phyloP scores from a whole-genome alignment of 1,140 invertebrate genomes.

The Bombus huntii region DNA sequence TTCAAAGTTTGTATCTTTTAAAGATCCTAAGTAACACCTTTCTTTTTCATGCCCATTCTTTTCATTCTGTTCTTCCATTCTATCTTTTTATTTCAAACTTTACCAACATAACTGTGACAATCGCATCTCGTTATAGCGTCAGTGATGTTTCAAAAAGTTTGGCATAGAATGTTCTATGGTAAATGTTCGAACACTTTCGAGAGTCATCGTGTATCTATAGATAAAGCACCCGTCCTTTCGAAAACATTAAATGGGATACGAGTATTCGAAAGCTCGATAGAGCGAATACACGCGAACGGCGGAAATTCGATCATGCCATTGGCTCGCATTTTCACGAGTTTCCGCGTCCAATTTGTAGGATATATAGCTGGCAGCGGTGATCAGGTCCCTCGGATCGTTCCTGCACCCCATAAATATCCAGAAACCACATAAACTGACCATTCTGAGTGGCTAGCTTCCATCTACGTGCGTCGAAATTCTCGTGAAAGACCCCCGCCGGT shows the following conservation, averaged over 20 bases:
- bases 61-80: neutral
- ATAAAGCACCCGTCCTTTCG: neutral
- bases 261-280: slow-evolving; percentile 20
- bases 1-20: neutral
- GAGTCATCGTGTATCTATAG: neutral
- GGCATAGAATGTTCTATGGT: neutral
- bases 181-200: neutral
- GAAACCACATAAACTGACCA: slow-evolving; percentile 72
- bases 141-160: no score
- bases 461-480: slow-evolving; percentile 38
- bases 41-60: neutral
- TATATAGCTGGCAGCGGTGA: slow-evolving; percentile 53
- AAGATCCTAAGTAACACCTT: neutral
- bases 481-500: slow-evolving; percentile 39
- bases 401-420: slow-evolving; percentile 69
- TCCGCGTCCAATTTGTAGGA: slow-evolving; percentile 72
- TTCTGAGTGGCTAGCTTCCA: slow-evolving; percentile 53
- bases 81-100: neutral
- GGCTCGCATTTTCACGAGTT: slow-evolving; percentile 63
- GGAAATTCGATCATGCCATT: slow-evolving; percentile 70
- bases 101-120: no score
- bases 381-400: slow-evolving; percentile 43
- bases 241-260: slow-evolving; percentile 33
- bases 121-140: no score
- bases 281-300: slow-evolving; percentile 19